phyloP scores from a whole-genome alignment of 2,888 invertebrate species.

The Orthosia incerta region DNA sequence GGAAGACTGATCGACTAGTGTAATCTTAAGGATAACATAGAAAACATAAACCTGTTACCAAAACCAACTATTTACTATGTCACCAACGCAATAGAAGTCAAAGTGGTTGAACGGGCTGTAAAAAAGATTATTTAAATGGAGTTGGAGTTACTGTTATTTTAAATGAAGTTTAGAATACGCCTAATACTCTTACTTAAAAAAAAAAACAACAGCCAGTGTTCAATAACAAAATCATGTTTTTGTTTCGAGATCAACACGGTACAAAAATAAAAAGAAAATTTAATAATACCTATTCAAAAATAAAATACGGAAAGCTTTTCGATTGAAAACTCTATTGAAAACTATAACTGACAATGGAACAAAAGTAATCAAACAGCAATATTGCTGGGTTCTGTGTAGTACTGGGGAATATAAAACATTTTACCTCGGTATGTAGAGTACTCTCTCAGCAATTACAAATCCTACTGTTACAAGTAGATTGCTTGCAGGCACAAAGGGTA shows the following conservation, averaged over 20 bases:
- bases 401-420: slow-evolving; percentile 25
- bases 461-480: slow-evolving; percentile 95
- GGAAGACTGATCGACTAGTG: too few species aligned
- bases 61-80: too few species aligned
- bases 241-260: background rate
- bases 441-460: slow-evolving; percentile 96
- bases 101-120: too few species aligned
- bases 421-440: slow-evolving; percentile 96
- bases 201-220: background rate
- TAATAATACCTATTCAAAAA: background rate
- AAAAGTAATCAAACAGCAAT: slow-evolving; percentile 45
- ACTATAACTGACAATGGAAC: slow-evolving; percentile 22
- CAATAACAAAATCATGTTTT: background rate
- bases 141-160: too few species aligned
- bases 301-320: slow-evolving; percentile 19
- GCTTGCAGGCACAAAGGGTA: slow-evolving; percentile 96
- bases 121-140: too few species aligned
- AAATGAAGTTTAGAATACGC: too few species aligned
- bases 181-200: too few species aligned
- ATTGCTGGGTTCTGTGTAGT: background rate
- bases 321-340: slow-evolving; percentile 33
- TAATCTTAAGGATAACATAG: too few species aligned
- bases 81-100: too few species aligned
- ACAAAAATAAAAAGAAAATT: background rate
- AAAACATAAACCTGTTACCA: too few species aligned